phyloP scores from a whole-genome alignment of 1,140 invertebrate genomes.

The Plutomurus gul region DNA sequence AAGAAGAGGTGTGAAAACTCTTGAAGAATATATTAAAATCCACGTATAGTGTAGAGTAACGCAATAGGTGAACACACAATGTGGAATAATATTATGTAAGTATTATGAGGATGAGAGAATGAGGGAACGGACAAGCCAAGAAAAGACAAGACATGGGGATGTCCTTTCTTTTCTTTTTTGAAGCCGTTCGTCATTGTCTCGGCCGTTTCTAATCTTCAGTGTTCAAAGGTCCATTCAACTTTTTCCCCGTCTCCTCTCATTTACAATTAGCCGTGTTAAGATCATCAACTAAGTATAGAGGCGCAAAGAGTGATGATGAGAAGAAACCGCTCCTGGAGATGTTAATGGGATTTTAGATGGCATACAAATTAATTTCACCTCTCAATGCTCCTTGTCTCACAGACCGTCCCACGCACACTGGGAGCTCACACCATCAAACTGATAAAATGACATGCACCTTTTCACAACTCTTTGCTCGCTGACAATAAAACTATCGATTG shows the following conservation, averaged over 20 bases:
- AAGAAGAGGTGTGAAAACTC: constrained; percentile 12
- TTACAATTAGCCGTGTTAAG: constrained; percentile 52
- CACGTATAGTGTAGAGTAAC: neutral
- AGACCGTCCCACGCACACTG: constrained; percentile 44
- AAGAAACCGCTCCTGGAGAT: constrained; percentile 41
- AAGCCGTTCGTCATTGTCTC: constrained; percentile 46
- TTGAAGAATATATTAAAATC: neutral
- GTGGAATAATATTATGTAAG: neutral
- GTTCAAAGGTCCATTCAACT: constrained; percentile 45
- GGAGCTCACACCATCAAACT: constrained; percentile 37
- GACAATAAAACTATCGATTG: constrained; percentile 38
- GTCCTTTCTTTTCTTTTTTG: constrained; percentile 19
- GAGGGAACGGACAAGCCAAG: neutral
- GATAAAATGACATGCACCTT: constrained; percentile 53
- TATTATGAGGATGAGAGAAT: neutral
- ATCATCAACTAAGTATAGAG: constrained; percentile 30
- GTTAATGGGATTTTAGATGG: constrained; percentile 51
- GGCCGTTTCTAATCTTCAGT: constrained; percentile 31
- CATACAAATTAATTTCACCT: constrained; percentile 51
- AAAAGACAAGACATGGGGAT: constrained; percentile 14
- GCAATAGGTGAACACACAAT: neutral
- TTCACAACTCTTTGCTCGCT: constrained; percentile 24
- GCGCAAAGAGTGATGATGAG: constrained; percentile 41
- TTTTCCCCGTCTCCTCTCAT: constrained; percentile 48
- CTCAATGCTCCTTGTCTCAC: constrained; percentile 22